phyloP scores from a whole-genome alignment of 2,113 vertebrate genomes.

The Phyllopteryx taeniolatus region DNA sequence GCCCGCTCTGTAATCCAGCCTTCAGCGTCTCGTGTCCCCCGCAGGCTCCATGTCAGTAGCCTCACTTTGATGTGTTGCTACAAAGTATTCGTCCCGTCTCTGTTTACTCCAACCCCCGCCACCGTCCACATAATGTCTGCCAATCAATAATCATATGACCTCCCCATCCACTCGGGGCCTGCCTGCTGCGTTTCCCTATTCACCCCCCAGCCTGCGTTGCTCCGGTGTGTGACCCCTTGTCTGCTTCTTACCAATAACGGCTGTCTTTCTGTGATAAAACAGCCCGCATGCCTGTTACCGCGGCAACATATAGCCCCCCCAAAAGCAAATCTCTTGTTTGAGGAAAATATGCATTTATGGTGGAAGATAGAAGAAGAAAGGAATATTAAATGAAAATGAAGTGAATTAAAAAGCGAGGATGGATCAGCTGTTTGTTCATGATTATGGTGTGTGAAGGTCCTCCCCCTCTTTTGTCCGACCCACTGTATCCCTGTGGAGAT shows the following conservation, averaged over 20 bases:
- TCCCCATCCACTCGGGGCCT: constrained; percentile 34
- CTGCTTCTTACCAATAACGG: constrained; percentile 56
- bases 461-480: background rate
- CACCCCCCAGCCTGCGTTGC: constrained; percentile 39
- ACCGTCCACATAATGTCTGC: constrained; percentile 61
- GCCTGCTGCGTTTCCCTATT: constrained; percentile 55
- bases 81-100: constrained; percentile 64
- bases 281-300: constrained; percentile 55
- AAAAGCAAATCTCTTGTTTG: constrained; percentile 20
- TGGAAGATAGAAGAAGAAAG: constrained; percentile 26
- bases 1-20: constrained; percentile 53
- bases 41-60: constrained; percentile 59
- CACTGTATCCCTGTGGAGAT: constrained; percentile 30
- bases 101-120: constrained; percentile 14
- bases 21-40: constrained; percentile 51
- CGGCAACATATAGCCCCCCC: constrained; percentile 46
- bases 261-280: constrained; percentile 63
- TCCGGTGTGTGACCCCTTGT: constrained; percentile 50
- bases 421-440: constrained; percentile 44
- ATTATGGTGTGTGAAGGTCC: constrained; percentile 31
- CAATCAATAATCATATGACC: constrained; percentile 68
- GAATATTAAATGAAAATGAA: constrained; percentile 24
- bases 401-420: constrained; percentile 17
- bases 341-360: constrained; percentile 20
- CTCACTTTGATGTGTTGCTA: constrained; percentile 63